Base-by-base conservation (phyloP, 2,888 invertebrate species). In the Deilephila porcellus region DNA sequence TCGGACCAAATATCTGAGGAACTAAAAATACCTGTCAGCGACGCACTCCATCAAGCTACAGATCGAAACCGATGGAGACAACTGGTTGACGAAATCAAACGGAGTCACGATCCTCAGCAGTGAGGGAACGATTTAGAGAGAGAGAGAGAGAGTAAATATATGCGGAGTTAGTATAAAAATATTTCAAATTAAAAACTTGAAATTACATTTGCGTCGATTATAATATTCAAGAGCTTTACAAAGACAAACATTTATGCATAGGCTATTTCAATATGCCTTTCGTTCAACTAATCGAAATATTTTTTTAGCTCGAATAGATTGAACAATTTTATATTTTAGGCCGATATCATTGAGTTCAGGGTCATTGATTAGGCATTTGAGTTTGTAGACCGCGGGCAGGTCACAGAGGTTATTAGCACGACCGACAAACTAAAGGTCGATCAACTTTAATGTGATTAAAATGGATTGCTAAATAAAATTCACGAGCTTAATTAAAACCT, bases 341-440 rank as follows among this genome's bases (percentile, higher is more conserved):
- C 52, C 67, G 45, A 67, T 67, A 67, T 75, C 70, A 34, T 60
- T 34, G 60, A 70, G 70, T 73, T 63, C 63, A 73, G 73, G 73
- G 70, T 56, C 73, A 71, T 56, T 71, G 63, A 56, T 71, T 71
- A 67, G 62, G 71, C 70, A 56, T 71, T 73, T 71, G 62, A 73
- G 71, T 73, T 62, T 59, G 7, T 53, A 70, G 73, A 63, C 62
- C 70, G 70, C 45, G 56, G 71, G 25, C 71, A 73, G 73, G 73
- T 71, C 71, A 71, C 62, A 73, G 37, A 71, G 71, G 73, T 73
- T 62, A 56, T 71, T 73, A 77, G 76, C 74, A 78, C 74, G 63
- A 63, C 74, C 72, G 60, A 73, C 76, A 78, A 77, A 75, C 59
- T 29, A 67, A 67, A 73, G 72, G 72, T 73, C 72, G 64, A 73